phyloP scores from a whole-genome alignment of 2,888 invertebrate genomes.

The Ichneumon xanthorius region DNA sequence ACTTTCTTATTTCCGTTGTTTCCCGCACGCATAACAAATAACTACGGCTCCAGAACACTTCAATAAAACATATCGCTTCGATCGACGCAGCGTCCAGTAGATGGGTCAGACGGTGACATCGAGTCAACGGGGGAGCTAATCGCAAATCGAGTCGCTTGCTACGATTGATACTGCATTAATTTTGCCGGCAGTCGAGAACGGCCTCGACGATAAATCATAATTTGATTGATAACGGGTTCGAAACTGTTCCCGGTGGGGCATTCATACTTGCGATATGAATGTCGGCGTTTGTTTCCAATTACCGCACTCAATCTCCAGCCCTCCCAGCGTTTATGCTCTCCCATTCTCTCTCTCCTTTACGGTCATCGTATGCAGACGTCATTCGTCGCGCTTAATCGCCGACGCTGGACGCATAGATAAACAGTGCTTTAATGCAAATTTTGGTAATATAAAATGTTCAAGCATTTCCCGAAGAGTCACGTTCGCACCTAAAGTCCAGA shows the following conservation, averaged over 20 bases:
- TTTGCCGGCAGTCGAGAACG: slow-evolving; percentile 4
- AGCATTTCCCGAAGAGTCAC: neutral
- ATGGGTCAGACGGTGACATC: slow-evolving; percentile 23
- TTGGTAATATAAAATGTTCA: neutral
- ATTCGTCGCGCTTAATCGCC: neutral
- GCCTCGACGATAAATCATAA: slow-evolving; percentile 54
- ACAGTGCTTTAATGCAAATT: neutral
- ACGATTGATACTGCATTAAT: slow-evolving; percentile 63
- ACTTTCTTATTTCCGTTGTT: neutral
- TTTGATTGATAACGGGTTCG: slow-evolving; percentile 49
- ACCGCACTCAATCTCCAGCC: slow-evolving; percentile 15
- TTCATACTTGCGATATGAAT: slow-evolving; percentile 50
- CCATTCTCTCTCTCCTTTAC: neutral
- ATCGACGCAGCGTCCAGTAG: slow-evolving; percentile 11
- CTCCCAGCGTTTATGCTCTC: neutral
- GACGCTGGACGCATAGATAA: neutral
- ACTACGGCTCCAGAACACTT: neutral
- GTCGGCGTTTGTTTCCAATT: slow-evolving; percentile 38
- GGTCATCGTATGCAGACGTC: neutral
- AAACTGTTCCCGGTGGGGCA: slow-evolving; percentile 23
- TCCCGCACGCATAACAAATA: neutral
- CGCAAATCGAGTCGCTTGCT: slow-evolving; percentile 20
- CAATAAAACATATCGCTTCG: neutral
- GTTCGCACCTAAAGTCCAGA: neutral
- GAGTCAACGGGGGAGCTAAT: neutral